Evolutionary conservation across 1,140 invertebrate species (phyloP).

Genomic region (Apolygus lucorum): DNA sequence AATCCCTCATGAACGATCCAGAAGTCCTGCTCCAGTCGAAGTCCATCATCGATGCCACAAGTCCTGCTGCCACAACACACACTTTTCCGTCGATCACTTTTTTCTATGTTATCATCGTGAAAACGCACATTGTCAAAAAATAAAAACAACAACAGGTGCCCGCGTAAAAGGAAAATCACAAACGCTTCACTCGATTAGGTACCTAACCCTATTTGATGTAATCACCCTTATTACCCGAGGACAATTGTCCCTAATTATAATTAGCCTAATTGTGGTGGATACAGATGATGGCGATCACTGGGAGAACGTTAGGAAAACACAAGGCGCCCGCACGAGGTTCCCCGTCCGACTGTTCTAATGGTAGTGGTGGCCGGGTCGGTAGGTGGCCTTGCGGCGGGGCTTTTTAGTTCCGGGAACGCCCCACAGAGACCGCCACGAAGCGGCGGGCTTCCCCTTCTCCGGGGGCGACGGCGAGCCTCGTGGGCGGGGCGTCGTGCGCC

Average conservation of each 20-base stretch:
- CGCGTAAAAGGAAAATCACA: slow-evolving; percentile 11
- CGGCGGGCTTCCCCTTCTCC: background rate
- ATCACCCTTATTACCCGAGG: slow-evolving; percentile 21
- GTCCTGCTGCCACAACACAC: background rate
- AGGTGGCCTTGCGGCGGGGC: slow-evolving; percentile 9
- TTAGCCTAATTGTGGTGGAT: slow-evolving; percentile 21
- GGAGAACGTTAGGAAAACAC: background rate
- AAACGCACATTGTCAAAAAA: slow-evolving; percentile 17
- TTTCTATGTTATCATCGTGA: slow-evolving; percentile 9
- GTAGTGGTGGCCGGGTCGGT: slow-evolving; percentile 12
- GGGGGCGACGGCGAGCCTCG: background rate
- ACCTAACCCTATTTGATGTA: slow-evolving; percentile 13
- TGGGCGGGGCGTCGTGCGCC: background rate
- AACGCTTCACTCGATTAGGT: background rate
- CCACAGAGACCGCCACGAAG: background rate
- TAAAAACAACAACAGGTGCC: slow-evolving; percentile 11
- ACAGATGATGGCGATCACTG: slow-evolving; percentile 11
- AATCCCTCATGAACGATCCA: too few species aligned
- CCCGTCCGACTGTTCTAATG: slow-evolving; percentile 20
- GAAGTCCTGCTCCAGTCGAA: too few species aligned
- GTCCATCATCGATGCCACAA: too few species aligned
- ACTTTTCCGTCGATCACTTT: slow-evolving; percentile 6
- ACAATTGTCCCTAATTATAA: slow-evolving; percentile 24
- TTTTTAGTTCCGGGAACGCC: background rate
- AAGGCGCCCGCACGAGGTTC: slow-evolving; percentile 18